phyloP scores from a whole-genome alignment of 2,888 invertebrate genomes.

The Tenthredo mesomela region DNA sequence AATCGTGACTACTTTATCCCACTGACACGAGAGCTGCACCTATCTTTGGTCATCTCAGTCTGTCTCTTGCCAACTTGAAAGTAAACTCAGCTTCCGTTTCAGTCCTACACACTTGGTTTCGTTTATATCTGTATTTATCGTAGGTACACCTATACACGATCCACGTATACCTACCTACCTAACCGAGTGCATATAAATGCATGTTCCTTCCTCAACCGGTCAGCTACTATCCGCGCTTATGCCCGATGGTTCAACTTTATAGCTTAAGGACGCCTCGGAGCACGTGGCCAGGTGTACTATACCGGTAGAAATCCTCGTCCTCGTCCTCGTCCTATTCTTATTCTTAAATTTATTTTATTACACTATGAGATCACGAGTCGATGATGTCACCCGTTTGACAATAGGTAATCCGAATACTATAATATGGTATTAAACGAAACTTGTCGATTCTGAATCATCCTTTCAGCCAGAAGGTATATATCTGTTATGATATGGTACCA shows the following conservation, averaged over 20 bases:
- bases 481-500: neutral
- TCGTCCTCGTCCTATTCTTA: neutral
- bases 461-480: neutral
- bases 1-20: constrained; percentile 50
- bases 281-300: neutral
- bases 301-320: neutral
- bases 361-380: neutral
- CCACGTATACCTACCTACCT: neutral
- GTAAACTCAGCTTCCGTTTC: constrained; percentile 20
- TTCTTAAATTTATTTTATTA: neutral
- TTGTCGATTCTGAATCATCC: neutral
- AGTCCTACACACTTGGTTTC: neutral
- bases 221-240: neutral
- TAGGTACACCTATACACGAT: neutral
- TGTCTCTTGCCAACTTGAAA: constrained; percentile 30
- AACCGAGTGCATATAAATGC: constrained; percentile 28
- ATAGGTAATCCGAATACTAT: too few species aligned
- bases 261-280: constrained; percentile 10
- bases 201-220: constrained; percentile 24
- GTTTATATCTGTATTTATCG: constrained; percentile 45
- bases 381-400: neutral
- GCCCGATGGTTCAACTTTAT: neutral
- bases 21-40: constrained; percentile 38
- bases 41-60: constrained; percentile 41
- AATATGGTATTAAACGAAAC: neutral